phyloP scores from a whole-genome alignment of 2,888 invertebrate genomes.

The Polydrusus tereticollis region DNA sequence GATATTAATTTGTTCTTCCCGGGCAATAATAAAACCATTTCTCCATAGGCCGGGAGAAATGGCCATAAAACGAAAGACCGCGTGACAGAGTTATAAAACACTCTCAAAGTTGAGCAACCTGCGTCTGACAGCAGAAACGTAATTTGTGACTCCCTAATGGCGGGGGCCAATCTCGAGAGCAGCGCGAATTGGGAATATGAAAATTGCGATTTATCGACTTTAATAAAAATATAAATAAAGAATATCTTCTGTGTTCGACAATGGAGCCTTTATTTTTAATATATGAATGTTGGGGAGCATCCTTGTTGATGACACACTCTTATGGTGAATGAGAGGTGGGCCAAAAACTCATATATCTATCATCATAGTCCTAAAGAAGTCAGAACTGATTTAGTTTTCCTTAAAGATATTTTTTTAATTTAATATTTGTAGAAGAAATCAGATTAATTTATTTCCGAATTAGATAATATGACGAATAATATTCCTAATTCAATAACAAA shows the following conservation, averaged over 20 bases:
- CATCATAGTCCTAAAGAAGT: too few species aligned
- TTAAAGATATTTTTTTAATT: too few species aligned
- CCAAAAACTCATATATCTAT: too few species aligned
- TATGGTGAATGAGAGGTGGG: too few species aligned
- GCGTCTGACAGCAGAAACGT: constrained; percentile 63
- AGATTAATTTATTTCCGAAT: too few species aligned
- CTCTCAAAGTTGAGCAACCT: constrained; percentile 57
- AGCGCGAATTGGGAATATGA: constrained; percentile 62
- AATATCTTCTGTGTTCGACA: constrained; percentile 33
- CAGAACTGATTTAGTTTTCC: too few species aligned
- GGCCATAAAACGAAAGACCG: constrained; percentile 49
- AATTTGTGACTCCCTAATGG: constrained; percentile 64
- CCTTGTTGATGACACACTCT: constrained; percentile 37
- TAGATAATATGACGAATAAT: too few species aligned
- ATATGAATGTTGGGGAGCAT: constrained; percentile 26
- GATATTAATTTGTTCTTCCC: constrained; percentile 29
- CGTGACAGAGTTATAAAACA: constrained; percentile 61
- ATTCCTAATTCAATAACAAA: too few species aligned
- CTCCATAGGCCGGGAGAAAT: constrained; percentile 42
- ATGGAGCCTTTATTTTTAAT: constrained; percentile 34
- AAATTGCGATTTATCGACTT: constrained; percentile 62
- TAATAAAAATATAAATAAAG: constrained; percentile 60
- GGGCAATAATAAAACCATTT: constrained; percentile 47
- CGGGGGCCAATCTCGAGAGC: constrained; percentile 59
- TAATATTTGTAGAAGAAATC: too few species aligned